phyloP scores from a whole-genome alignment of 2,888 invertebrate genomes.

The Chalcis sispes region DNA sequence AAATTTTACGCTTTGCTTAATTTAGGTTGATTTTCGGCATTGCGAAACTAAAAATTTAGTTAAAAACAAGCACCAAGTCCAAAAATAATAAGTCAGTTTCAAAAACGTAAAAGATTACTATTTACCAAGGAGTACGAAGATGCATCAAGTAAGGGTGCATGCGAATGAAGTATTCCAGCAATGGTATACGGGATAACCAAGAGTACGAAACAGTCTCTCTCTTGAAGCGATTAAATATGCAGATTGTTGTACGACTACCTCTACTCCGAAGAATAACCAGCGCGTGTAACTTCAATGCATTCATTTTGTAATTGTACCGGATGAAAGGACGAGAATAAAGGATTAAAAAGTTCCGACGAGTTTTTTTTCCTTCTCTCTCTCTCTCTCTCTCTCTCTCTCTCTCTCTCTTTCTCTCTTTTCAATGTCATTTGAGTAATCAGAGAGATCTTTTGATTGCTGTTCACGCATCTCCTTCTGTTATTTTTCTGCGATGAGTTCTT shows the following conservation, averaged over 20 bases:
- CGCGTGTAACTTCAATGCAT: constrained; percentile 10
- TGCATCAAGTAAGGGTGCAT: neutral
- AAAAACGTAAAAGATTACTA: neutral
- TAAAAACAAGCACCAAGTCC: too few relatives aligned
- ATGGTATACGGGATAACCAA: neutral
- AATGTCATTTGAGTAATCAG: neutral
- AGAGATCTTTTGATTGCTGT: constrained; percentile 14
- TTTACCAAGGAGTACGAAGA: neutral
- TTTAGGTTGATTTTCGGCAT: neutral
- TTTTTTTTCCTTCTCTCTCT: too few relatives aligned
- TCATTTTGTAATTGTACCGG: constrained; percentile 2
- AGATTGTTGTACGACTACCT: constrained; percentile 1
- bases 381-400: too few relatives aligned
- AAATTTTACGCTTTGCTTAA: too few relatives aligned
- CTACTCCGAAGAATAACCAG: neutral
- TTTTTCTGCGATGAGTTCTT: neutral
- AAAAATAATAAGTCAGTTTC: constrained; percentile 3
- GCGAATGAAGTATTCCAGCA: neutral
- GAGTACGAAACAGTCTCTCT: neutral
- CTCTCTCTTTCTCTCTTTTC: too few relatives aligned
- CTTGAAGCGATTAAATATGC: constrained; percentile 18
- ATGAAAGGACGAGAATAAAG: constrained; percentile 9
- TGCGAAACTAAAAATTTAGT: too few relatives aligned
- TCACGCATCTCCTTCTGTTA: neutral
- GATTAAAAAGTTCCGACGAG: neutral